Evolutionary conservation across 2,888 invertebrate genomes (phyloP), one percentile per base, ranked within the genome.

Genomic region (Pristionchus entomophagus): DNA sequence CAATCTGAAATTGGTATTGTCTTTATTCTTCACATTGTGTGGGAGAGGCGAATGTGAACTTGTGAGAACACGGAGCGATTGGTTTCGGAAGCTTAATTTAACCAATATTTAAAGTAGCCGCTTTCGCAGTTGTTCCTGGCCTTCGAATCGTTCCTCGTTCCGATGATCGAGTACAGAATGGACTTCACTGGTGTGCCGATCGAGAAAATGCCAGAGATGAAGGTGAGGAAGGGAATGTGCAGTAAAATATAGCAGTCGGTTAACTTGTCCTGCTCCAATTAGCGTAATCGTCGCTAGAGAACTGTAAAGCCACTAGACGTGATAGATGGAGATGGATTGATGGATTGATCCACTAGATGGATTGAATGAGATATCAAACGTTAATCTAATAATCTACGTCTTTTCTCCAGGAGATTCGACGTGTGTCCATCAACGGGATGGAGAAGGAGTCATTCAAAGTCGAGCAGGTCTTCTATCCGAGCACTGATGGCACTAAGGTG

Each of bases 111-210:
- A 8, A 26, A 59, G 19, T 59, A n/a, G n/a, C n/a, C 22, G 59
- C 6, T 59, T 22, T 59, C 35, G 10, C 65, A 88, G 85, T 73
- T 98, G 92, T 99, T 98, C 95, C 98, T 96, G 94, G 96, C 96
- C 93, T 98, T 98, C 94, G 96, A 96, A 89, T 98, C 98, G 0
- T 99, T 98, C 95, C 95, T 98, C 82, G 96, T 96, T 84, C 98
- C 99, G 38, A 96, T 96, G 89, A 95, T 96, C 89, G 97, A 98
- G 92, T 98, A 97, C 94, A 96, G 95, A 89, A 96, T 96, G 88
- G 97, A 98, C 94, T 96, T 98, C 91, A 95, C 95, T 0, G 95
- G 95, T 86, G 49, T 87, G 2, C 87, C 73, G n/a, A 56, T 96
- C 73, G 95, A 95, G 91, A 93, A 94, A 86, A 73, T 77, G 49